Conservation (phyloP, 2,888 invertebrate species). For the Polydesmus complanatus region DNA sequence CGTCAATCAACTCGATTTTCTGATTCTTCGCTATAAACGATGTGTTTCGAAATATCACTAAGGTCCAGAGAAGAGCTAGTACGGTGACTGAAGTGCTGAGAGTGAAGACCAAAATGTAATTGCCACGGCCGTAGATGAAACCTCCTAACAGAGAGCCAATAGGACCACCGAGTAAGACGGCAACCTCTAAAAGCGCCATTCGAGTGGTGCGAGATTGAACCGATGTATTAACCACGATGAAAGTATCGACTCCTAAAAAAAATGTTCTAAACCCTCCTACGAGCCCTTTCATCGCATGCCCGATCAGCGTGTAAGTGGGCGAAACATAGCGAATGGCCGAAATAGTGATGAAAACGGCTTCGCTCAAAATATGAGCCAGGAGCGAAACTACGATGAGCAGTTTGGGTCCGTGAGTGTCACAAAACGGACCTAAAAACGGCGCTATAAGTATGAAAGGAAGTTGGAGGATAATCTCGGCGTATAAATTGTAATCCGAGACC, state of each 20-base stretch:
- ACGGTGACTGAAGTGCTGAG: background rate
- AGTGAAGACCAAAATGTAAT: background rate
- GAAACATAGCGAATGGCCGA: background rate
- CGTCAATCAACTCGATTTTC: background rate
- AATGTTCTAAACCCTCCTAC: background rate
- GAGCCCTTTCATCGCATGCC: constrained; percentile 1
- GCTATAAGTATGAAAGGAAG: background rate
- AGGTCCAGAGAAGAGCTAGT: background rate
- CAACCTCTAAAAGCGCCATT: background rate
- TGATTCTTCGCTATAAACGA: background rate
- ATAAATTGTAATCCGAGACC: constrained; percentile 4
- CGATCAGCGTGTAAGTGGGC: background rate
- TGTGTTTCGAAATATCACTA: background rate
- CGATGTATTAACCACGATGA: constrained; percentile 1
- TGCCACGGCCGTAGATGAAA: background rate
- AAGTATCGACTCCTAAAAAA: background rate
- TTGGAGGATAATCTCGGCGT: background rate
- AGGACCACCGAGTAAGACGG: background rate
- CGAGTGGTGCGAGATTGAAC: background rate
- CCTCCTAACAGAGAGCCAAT: background rate
- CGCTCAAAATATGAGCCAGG: background rate
- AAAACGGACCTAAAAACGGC: constrained; percentile 2
- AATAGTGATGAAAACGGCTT: background rate
- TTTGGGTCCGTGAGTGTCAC: constrained; percentile 7
- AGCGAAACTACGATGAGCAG: constrained; percentile 1